These are phyloP conservation scores for Nemoura dubitans DNA, from an alignment of 2,888 invertebrate genomes.

Conservation along the genomic window DNA sequence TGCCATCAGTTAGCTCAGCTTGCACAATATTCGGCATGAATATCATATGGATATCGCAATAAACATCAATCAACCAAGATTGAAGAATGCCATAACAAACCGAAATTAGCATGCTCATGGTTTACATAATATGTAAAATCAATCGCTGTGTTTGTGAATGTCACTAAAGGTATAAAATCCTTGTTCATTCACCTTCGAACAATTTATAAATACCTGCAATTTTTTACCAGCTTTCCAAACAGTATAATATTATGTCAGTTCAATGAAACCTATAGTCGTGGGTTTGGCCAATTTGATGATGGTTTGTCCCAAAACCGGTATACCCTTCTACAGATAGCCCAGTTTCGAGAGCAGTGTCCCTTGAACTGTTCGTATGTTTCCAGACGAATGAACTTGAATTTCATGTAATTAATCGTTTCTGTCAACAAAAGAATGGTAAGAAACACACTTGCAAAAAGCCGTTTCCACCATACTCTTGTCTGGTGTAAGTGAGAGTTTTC, in stretches of 20 bases:
- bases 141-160: not conserved
- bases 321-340: not conserved
- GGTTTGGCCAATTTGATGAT: not conserved
- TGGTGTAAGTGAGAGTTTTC: too few relatives aligned
- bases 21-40: not conserved
- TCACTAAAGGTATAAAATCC: not conserved
- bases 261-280: not conserved
- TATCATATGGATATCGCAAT: not conserved
- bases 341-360: not conserved
- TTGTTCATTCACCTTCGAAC: not conserved
- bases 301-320: not conserved
- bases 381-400: not conserved
- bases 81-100: not conserved
- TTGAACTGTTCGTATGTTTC: not conserved
- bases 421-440: too few relatives aligned
- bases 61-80: not conserved
- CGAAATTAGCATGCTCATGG: not conserved
- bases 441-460: too few relatives aligned
- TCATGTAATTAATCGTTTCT: too few relatives aligned
- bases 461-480: too few relatives aligned
- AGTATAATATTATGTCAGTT: not conserved
- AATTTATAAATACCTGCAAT: not conserved
- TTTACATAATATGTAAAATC: not conserved
- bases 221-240: not conserved
- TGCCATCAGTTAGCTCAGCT: not conserved